Conservation (phyloP, 2,113 vertebrate genomes). For the Alces alces region DNA sequence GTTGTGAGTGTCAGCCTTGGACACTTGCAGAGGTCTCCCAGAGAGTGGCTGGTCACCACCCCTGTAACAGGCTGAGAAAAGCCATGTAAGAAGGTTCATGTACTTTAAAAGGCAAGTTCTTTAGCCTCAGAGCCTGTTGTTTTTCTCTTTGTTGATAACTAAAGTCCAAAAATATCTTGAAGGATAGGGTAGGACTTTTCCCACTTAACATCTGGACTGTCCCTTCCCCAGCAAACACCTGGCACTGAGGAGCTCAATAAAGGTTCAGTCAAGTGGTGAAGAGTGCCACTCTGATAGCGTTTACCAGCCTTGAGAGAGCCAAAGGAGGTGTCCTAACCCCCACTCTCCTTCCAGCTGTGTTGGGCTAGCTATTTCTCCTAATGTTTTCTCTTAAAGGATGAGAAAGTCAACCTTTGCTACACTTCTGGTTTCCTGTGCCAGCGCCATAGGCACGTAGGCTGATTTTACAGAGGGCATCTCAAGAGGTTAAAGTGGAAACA, state of each 20-base stretch:
- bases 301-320: not conserved
- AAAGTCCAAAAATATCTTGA: not conserved
- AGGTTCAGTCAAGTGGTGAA: slow-evolving; percentile 21
- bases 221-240: not conserved
- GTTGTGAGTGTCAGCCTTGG: not conserved
- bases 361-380: not conserved
- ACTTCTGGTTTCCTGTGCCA: not conserved
- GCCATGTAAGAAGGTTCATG: not conserved
- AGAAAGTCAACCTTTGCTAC: not conserved
- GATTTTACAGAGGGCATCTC: not conserved
- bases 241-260: slow-evolving; percentile 51
- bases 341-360: not conserved
- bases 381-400: not conserved
- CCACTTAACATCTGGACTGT: not conserved
- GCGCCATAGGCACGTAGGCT: not conserved
- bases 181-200: not conserved
- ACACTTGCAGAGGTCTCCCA: not conserved
- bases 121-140: slow-evolving; percentile 3
- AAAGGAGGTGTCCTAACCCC: not conserved
- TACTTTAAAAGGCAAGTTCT: not conserved
- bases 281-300: slow-evolving; percentile 32
- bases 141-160: slow-evolving; percentile 13
- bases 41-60: not conserved
- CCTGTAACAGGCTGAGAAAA: not conserved
- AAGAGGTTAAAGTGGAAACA: not conserved